These are phyloP conservation scores for Antitype chi DNA, from an alignment of 2,888 invertebrate genomes.

Conservation along the genomic window DNA sequence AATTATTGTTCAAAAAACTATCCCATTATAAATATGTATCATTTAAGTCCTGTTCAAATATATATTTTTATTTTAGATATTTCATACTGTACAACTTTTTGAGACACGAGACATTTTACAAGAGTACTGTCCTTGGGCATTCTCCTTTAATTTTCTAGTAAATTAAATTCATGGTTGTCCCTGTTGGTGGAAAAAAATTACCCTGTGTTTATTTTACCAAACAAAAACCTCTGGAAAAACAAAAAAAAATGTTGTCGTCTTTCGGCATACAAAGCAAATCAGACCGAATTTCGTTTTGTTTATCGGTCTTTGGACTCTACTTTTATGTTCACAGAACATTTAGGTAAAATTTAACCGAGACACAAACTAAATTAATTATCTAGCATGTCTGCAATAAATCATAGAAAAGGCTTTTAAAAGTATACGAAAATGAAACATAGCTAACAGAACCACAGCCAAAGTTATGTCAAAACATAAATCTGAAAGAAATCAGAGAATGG, in stretches of 20 bases:
- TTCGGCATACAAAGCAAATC: not conserved
- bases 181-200: too few relatives aligned
- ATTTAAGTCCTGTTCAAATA: too few relatives aligned
- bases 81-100: too few relatives aligned
- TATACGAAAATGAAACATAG: constrained; percentile 11
- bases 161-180: not conserved
- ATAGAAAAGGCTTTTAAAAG: constrained; percentile 7
- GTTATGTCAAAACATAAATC: constrained; percentile 35
- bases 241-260: not conserved
- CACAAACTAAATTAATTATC: not conserved
- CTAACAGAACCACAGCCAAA: constrained; percentile 34
- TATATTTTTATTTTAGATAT: too few relatives aligned
- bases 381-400: not conserved
- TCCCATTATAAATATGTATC: too few relatives aligned
- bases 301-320: not conserved
- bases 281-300: not conserved
- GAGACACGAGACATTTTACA: too few relatives aligned
- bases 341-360: not conserved
- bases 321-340: not conserved
- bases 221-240: not conserved
- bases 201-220: not conserved
- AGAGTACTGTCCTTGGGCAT: too few relatives aligned
- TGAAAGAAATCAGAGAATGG: not conserved
- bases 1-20: too few relatives aligned
- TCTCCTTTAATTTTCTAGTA: not conserved